phyloP scores from a whole-genome alignment of 2,797 vertebrate genomes.

The Syngnathus rostellatus region DNA sequence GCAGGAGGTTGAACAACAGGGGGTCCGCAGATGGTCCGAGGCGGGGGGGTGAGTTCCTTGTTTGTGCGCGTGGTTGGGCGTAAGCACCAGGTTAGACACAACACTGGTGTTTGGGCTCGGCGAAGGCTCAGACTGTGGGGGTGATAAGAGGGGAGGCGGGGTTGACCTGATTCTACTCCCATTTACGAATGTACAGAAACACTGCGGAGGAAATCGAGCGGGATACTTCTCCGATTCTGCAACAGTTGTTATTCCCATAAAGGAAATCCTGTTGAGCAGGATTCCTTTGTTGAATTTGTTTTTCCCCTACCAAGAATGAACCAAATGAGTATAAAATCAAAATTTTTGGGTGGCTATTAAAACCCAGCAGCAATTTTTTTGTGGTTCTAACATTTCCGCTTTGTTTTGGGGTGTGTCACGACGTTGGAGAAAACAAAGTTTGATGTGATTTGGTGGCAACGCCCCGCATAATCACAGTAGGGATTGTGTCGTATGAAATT shows the following conservation, averaged over 20 bases:
- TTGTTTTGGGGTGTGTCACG: neutral
- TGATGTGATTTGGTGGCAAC: neutral
- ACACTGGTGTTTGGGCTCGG: constrained; percentile 45
- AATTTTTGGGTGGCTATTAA: neutral
- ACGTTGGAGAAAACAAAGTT: neutral
- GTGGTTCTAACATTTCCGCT: neutral
- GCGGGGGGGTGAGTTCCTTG: constrained; percentile 53
- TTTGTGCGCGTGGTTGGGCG: constrained; percentile 54
- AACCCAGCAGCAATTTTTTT: neutral
- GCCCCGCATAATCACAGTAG: neutral
- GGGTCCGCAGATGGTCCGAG: constrained; percentile 62
- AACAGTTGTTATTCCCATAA: neutral
- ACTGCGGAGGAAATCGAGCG: neutral
- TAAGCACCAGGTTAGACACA: constrained; percentile 64
- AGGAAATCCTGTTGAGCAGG: constrained; percentile 1
- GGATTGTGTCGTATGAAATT: neutral
- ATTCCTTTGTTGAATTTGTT: neutral
- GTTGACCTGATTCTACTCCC: constrained; percentile 27
- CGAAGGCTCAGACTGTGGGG: constrained; percentile 29
- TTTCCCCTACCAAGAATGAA: neutral
- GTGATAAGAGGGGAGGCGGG: neutral
- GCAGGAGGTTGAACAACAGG: constrained; percentile 25
- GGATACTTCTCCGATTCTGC: neutral
- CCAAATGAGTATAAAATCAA: neutral
- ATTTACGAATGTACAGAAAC: constrained; percentile 16